Evolutionary conservation across 2,113 vertebrate species (phyloP).

Genomic region (Scophthalmus maximus): DNA sequence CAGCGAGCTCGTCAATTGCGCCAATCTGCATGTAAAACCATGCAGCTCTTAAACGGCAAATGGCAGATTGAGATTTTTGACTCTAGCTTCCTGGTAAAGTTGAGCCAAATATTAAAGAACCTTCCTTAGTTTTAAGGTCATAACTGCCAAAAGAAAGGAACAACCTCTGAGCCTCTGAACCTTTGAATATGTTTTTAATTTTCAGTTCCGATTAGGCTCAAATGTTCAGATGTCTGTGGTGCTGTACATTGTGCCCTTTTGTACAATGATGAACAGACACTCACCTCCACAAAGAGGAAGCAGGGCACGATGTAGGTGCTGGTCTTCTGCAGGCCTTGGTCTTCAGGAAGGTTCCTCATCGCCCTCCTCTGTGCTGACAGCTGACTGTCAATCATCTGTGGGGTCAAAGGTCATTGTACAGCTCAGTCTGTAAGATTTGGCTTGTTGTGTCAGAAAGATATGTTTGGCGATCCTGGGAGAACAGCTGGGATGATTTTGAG

Average conservation of each 20-base stretch:
- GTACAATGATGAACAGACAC: slow-evolving; percentile 16
- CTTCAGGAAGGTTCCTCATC: slow-evolving; percentile 61
- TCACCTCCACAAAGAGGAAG: slow-evolving; percentile 85
- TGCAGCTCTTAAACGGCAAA: background rate
- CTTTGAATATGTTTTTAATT: background rate
- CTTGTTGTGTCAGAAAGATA: background rate
- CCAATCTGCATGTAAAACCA: background rate
- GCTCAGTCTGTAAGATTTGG: background rate
- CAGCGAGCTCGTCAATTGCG: background rate
- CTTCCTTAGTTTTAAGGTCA: background rate
- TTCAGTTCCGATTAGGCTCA: slow-evolving; percentile 3
- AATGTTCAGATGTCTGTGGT: background rate
- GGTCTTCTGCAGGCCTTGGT: slow-evolving; percentile 72
- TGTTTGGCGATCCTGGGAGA: background rate
- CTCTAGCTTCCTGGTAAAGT: background rate
- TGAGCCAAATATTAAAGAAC: background rate
- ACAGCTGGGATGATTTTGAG: background rate
- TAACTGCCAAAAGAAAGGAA: background rate
- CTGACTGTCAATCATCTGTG: slow-evolving; percentile 72
- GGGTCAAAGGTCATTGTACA: slow-evolving; percentile 35
- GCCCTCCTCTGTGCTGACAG: slow-evolving; percentile 59
- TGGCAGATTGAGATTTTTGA: background rate
- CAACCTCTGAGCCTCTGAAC: no score
- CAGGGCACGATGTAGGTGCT: slow-evolving; percentile 85
- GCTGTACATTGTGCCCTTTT: background rate